Evolutionary conservation across 2,888 invertebrate genomes (phyloP), one percentile per base, ranked within the genome.

Genomic region (Mimas tiliae): DNA sequence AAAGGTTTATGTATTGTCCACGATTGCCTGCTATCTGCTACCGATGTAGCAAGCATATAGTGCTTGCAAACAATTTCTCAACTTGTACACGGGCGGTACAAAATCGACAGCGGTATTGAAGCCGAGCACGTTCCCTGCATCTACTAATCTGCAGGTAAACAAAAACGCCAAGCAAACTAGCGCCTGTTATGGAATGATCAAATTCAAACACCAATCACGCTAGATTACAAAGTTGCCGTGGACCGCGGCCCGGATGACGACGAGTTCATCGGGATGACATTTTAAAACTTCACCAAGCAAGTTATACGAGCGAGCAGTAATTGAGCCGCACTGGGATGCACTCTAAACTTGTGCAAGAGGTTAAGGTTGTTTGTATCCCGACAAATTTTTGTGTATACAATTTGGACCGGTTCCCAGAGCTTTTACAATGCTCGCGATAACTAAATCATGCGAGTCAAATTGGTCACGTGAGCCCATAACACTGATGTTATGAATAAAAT

Each of bases 251-350:
- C 4, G 27, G 48, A 52, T 63, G 51, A 67, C 67, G 38, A 68
- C 69, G 69, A 68, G 72, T 1, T 66, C 48, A 66, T 64, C 70
- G 74, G 67, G 74, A 75, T 74, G 76, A 76, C 76, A 81, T 82
- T 87, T 84, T 81, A 86, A 82, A 89, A 88, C 83, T 87, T 87
- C 71, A 71, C 34, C 74, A 65, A 68, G 68, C 65, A 74, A 80
- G 78, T 82, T 82, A 72, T 69, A 67, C 73, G 75, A 73, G 72
- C 73, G 75, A 73, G 72, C 65, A 67, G 80, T 84, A 85, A 88
- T 84, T 80, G 84, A 87, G 82, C 82, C 75, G 69, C 64, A 64
- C 73, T 65, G 72, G 74, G 75, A 78, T 84, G 81, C 85, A 84
- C 81, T 84, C 75, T 58, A 42, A 58, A 42, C 38, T 77, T 78